Evolutionary conservation across 35 echinoderm and acorn worm species (phyloP).

Genomic region (Acanthaster planci): DNA sequence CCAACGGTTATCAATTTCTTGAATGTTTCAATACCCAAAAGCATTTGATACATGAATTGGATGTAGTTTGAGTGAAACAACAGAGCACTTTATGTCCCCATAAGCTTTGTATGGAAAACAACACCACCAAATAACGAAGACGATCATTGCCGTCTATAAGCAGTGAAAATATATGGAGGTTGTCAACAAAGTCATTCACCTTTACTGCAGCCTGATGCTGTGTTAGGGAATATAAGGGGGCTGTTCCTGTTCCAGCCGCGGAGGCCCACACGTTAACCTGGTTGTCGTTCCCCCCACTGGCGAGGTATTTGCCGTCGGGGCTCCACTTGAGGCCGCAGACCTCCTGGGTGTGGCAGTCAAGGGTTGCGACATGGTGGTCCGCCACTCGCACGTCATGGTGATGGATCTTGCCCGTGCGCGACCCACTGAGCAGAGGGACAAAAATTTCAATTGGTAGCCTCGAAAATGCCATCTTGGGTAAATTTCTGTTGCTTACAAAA

Average conservation of each 20-base stretch:
- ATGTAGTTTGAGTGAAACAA: no score
- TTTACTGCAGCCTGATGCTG: constrained; percentile 91
- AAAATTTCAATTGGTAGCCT: no score
- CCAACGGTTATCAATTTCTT: no score
- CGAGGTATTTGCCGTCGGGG: constrained; percentile 71
- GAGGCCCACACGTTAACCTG: constrained; percentile 81
- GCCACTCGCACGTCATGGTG: constrained; percentile 86
- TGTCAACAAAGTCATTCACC: constrained; percentile 34
- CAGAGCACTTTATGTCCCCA: no score
- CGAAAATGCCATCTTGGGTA: no score
- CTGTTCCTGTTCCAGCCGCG: constrained; percentile 36
- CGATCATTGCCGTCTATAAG: no score
- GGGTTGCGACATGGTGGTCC: constrained; percentile 67
- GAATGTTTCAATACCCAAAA: no score
- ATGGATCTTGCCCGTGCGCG: constrained; percentile 73
- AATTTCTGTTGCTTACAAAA: no score
- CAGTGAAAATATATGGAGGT: no score
- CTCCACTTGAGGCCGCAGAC: constrained; percentile 89
- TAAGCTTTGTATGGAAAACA: no score
- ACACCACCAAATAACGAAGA: no score
- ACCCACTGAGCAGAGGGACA: constrained; percentile 50
- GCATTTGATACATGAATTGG: no score
- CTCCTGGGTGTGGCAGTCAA: constrained; percentile 74
- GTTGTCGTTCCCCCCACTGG: constrained; percentile 94
- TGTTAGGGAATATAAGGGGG: constrained; percentile 60